Evolutionary conservation across 2,113 vertebrate genomes (phyloP).

Genomic region (Morone saxatilis): DNA sequence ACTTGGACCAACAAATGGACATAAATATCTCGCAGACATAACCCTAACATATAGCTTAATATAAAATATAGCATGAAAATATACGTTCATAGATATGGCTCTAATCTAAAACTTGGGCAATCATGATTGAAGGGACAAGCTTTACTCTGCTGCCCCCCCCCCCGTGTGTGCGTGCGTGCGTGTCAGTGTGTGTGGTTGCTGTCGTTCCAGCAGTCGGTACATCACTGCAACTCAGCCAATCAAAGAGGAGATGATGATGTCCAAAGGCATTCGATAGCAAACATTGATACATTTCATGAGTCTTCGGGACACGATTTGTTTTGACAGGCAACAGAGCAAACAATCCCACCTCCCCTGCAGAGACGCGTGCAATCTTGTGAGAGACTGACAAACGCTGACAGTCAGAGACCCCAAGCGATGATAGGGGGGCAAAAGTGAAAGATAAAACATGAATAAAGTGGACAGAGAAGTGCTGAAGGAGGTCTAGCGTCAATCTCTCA

Average conservation of each 20-base stretch:
- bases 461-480: slow-evolving; percentile 31
- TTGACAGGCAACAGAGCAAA: slow-evolving; percentile 42
- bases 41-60: slow-evolving; percentile 77
- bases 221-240: slow-evolving; percentile 62
- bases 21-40: slow-evolving; percentile 74
- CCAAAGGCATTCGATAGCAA: slow-evolving; percentile 78
- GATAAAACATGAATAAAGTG: background rate
- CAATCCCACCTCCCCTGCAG: slow-evolving; percentile 35
- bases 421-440: background rate
- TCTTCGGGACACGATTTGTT: slow-evolving; percentile 58
- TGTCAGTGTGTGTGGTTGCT: slow-evolving; percentile 19
- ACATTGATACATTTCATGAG: slow-evolving; percentile 65
- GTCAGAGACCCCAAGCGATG: slow-evolving; percentile 5
- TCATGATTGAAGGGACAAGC: slow-evolving; percentile 50
- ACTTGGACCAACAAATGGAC: slow-evolving; percentile 61
- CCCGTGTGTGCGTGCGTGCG: slow-evolving; percentile 3
- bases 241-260: slow-evolving; percentile 70
- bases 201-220: slow-evolving; percentile 46
- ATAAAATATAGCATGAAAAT: slow-evolving; percentile 82
- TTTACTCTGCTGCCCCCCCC: slow-evolving; percentile 23
- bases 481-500: slow-evolving; percentile 25
- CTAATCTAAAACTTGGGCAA: slow-evolving; percentile 69
- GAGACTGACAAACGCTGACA: slow-evolving; percentile 28
- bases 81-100: slow-evolving; percentile 76
- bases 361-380: slow-evolving; percentile 36